These are phyloP conservation scores for pig (Sus scrofa) DNA, from an alignment of 2,113 vertebrate species.

Conservation along the genomic window DNA sequence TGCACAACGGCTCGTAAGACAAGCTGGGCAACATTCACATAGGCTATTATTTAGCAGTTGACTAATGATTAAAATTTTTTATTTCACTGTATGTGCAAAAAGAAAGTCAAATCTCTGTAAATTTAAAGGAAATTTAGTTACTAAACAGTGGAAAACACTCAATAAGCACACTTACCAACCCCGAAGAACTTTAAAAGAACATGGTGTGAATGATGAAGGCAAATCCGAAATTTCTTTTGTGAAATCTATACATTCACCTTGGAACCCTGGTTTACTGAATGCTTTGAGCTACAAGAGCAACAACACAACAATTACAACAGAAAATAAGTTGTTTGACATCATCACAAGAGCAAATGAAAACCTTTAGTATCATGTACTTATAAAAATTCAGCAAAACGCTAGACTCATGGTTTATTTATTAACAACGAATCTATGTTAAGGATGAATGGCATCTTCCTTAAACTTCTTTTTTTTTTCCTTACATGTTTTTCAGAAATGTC, in stretches of 20 bases:
- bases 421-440: background rate
- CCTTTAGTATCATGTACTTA: background rate
- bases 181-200: slow-evolving; percentile 93
- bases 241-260: slow-evolving; percentile 89
- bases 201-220: slow-evolving; percentile 85
- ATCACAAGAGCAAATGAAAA: slow-evolving; percentile 56
- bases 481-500: background rate
- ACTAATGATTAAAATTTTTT: background rate
- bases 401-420: background rate
- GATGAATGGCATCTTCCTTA: slow-evolving; percentile 18
- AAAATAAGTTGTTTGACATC: slow-evolving; percentile 71
- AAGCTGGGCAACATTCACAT: background rate
- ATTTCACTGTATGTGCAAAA: background rate
- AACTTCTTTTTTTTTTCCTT: background rate
- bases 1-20: background rate
- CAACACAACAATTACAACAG: slow-evolving; percentile 79
- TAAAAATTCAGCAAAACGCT: slow-evolving; percentile 18
- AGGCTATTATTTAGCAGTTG: background rate
- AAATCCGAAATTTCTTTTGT: slow-evolving; percentile 87
- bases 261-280: slow-evolving; percentile 90
- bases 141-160: background rate
- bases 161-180: slow-evolving; percentile 90
- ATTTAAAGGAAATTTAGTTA: slow-evolving; percentile 10
- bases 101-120: background rate
- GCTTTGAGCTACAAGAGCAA: slow-evolving; percentile 90